These are phyloP conservation scores for Rhynchonycteris naso DNA, from an alignment of 2,797 vertebrate genomes.

Conservation along the genomic window DNA sequence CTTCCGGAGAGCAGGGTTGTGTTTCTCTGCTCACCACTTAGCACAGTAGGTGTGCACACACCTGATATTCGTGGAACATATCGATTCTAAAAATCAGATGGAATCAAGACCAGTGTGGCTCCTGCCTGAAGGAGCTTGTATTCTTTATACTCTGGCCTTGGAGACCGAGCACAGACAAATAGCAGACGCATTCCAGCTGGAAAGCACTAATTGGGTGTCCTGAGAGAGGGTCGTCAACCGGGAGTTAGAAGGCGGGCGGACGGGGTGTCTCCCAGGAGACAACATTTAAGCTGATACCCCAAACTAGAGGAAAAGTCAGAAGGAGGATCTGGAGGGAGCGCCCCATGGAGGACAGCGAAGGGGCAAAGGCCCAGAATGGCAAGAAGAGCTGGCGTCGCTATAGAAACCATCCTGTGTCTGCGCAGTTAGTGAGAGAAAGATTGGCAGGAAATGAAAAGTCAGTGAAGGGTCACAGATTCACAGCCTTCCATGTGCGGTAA, in stretches of 20 bases:
- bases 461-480: background rate
- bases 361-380: background rate
- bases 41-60: rapidly evolving
- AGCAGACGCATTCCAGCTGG: rapidly evolving
- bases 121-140: background rate
- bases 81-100: background rate
- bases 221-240: background rate
- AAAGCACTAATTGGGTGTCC: background rate
- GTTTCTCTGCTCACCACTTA: background rate
- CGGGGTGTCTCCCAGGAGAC: background rate
- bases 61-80: background rate
- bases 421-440: background rate
- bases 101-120: background rate
- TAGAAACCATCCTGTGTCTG: background rate
- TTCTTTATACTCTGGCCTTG: background rate
- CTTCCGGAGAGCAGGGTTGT: background rate
- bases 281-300: background rate
- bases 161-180: background rate
- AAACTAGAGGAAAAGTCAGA: background rate
- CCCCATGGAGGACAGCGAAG: background rate
- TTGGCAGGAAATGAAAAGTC: background rate
- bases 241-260: background rate
- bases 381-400: rapidly evolving
- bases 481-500: background rate
- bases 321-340: background rate